Evolutionary conservation across 1,140 invertebrate genomes (phyloP).

Genomic region (Tribolium madens): DNA sequence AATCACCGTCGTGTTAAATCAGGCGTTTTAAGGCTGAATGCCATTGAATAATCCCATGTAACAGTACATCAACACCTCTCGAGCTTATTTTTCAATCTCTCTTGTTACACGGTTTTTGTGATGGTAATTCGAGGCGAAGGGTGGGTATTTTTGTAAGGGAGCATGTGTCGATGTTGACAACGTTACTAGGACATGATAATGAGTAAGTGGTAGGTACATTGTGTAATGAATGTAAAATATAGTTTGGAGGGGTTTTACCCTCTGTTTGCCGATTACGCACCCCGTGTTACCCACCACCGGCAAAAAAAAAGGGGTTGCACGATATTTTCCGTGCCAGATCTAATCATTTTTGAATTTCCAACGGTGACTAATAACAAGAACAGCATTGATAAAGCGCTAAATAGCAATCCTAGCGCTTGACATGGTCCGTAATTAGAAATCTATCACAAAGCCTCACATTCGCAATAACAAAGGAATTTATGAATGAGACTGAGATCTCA

Average conservation of each 20-base stretch:
- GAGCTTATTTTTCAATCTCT: slow-evolving; percentile 8
- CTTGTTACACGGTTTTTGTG: slow-evolving; percentile 10
- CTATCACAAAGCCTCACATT: slow-evolving; percentile 17
- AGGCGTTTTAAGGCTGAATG: background rate
- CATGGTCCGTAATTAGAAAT: slow-evolving; percentile 10
- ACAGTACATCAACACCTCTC: slow-evolving; percentile 19
- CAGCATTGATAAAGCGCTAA: background rate
- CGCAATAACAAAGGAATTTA: slow-evolving; percentile 19
- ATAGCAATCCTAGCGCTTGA: background rate
- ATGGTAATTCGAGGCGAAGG: background rate
- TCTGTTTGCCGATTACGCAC: slow-evolving; percentile 28
- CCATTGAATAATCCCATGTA: slow-evolving; percentile 1
- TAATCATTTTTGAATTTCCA: slow-evolving; percentile 4
- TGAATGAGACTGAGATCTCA: slow-evolving; percentile 15
- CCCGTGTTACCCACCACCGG: background rate
- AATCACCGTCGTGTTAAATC: slow-evolving; percentile 5
- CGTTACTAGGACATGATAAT: slow-evolving; percentile 28
- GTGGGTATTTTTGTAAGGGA: slow-evolving; percentile 2
- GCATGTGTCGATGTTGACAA: slow-evolving; percentile 43
- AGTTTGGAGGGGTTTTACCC: slow-evolving; percentile 12
- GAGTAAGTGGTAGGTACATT: slow-evolving; percentile 45
- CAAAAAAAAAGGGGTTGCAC: slow-evolving; percentile 21
- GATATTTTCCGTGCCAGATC: slow-evolving; percentile 3
- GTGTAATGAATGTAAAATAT: slow-evolving; percentile 48
- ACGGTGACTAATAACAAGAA: background rate